These are phyloP conservation scores for Ceuthmochares aereus DNA, from an alignment of 2,113 vertebrate genomes.

Conservation along the genomic window DNA sequence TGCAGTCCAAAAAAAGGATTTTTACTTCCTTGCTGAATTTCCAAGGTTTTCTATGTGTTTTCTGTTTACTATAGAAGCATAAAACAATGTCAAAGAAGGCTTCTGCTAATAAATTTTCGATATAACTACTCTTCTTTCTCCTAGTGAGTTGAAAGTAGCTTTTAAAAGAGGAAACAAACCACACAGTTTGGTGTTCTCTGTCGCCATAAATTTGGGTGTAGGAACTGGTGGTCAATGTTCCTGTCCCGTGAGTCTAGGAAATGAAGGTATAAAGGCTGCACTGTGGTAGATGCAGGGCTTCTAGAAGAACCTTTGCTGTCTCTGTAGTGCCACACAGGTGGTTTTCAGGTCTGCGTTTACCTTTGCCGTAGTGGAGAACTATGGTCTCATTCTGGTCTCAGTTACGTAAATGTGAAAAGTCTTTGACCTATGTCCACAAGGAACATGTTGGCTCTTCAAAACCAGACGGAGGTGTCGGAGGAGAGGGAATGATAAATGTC, in stretches of 20 bases:
- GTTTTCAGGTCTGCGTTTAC: neutral
- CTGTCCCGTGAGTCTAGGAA: accelerated
- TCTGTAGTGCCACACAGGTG: neutral
- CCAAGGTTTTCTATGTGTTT: constrained; percentile 35
- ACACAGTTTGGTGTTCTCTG: neutral
- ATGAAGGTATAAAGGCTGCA: neutral
- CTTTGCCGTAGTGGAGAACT: too few relatives aligned
- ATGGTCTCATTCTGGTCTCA: neutral
- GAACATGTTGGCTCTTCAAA: neutral
- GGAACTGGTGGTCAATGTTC: neutral
- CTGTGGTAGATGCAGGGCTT: accelerated
- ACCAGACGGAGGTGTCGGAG: too few relatives aligned
- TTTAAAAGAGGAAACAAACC: accelerated
- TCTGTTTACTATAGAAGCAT: neutral
- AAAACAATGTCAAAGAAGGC: neutral
- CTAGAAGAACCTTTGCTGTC: neutral
- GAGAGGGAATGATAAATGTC: neutral
- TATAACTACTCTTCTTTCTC: neutral
- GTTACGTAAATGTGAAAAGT: neutral
- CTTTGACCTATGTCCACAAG: neutral
- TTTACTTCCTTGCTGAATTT: neutral
- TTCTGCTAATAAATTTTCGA: neutral
- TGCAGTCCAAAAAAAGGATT: neutral
- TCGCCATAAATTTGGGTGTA: accelerated
- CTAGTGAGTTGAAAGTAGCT: neutral